phyloP scores from a whole-genome alignment of 1,140 invertebrate species.

The Brachionus koreanus region DNA sequence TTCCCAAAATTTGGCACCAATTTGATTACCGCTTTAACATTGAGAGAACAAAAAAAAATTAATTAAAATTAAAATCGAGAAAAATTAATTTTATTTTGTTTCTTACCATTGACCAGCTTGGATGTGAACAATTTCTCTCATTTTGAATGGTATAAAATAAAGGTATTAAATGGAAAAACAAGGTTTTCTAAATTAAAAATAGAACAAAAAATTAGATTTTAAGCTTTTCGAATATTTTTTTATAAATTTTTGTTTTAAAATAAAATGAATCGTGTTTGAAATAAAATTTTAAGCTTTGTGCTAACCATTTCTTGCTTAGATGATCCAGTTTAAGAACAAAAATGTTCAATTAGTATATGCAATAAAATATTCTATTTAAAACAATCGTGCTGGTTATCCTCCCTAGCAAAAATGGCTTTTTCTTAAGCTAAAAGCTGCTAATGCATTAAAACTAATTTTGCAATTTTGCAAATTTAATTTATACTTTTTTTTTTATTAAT shows the following conservation, averaged over 20 bases:
- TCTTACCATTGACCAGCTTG: constrained; percentile 68
- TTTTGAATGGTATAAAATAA: constrained; percentile 51
- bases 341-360: not conserved
- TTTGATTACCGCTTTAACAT: constrained; percentile 69
- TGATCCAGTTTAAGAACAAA: not conserved
- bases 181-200: not conserved
- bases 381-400: not conserved
- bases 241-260: not conserved
- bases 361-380: not conserved
- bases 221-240: not conserved
- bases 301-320: not conserved
- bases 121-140: constrained; percentile 73
- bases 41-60: not conserved
- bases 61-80: not conserved
- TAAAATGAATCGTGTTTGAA: not conserved
- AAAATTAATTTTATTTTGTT: not conserved
- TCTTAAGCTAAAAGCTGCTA: not conserved
- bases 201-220: not conserved
- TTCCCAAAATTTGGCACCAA: constrained; percentile 82
- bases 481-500: no score
- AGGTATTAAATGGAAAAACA: not conserved
- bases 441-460: not conserved
- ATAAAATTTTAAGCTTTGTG: not conserved
- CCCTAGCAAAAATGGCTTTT: not conserved
- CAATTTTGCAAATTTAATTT: not conserved